Evolutionary conservation across 2,888 invertebrate species (phyloP), one percentile per base, ranked within the genome.

Genomic region (Drosophila yooni): DNA sequence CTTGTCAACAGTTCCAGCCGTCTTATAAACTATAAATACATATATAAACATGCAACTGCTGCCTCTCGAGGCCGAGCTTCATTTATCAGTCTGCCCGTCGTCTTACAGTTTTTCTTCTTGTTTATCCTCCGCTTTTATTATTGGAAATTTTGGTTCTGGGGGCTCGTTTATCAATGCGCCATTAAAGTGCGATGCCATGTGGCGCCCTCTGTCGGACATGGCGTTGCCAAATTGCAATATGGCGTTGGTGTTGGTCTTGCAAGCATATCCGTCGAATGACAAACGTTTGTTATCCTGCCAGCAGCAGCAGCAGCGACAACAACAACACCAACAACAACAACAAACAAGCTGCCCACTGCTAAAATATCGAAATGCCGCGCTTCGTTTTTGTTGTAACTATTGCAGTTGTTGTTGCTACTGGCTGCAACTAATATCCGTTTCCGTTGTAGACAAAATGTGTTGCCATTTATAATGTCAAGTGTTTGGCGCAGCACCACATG

Each of bases 381-480:
- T 52, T 48, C 59, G 70, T 68, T 67, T 38, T 70, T 70, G 66
- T 62, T 64, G 68, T 46, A 61, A 48, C 31, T 61, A 46, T 59
- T 58, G 27, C 27, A 36, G 54, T 50, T 72, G 60, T 59, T 62
- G 58, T 21, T 65, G 69, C 29, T 65, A 76, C 62, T 70, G 85
- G 76, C 89, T 82, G 86, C 89, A 89, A 89, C 91, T 91, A 91
- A 91, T 91, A 91, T 91, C 91, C 91, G 91, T 89, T 91, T 91
- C 91, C 91, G 91, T 90, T 91, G 82, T 89, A 88, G 89, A 88
- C 90, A 86, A 89, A 91, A 91, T 91, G 90, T 91, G 82, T 84
- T 89, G 91, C 90, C 91, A 91, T 91, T 91, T 90, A 87, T 91
- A 89, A 87, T 83, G 82, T 77, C 90, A 83, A 88, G 87, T 83